Evolutionary conservation across 2,888 invertebrate genomes (phyloP).

Genomic region (Drosophila stalkeri): DNA sequence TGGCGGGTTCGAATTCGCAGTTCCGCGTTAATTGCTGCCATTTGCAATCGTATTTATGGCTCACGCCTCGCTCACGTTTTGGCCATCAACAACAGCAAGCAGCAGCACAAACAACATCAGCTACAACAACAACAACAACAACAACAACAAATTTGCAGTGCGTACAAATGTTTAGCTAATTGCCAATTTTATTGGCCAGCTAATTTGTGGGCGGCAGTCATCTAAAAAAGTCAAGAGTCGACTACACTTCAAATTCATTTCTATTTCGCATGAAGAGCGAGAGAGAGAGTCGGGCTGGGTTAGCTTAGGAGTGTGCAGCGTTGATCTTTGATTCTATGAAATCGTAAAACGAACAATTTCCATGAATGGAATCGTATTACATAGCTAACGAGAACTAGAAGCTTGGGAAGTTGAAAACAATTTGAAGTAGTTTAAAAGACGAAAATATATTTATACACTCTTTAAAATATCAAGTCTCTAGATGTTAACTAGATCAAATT

Average conservation of each 20-base stretch:
- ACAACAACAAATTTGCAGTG: conserved; percentile 53
- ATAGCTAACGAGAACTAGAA: background rate
- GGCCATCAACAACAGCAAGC: conserved; percentile 63
- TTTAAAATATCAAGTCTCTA: too few species aligned
- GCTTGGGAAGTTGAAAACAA: too few species aligned
- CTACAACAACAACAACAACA: conserved; percentile 30
- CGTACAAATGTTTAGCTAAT: conserved; percentile 78
- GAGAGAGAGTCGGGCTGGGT: too few species aligned
- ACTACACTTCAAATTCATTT: conserved; percentile 1
- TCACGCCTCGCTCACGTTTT: conserved; percentile 78
- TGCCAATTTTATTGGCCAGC: conserved; percentile 71
- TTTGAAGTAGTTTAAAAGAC: too few species aligned
- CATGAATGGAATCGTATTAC: conserved; percentile 63
- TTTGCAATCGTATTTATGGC: conserved; percentile 78
- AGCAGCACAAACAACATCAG: background rate
- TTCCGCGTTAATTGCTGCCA: conserved; percentile 72
- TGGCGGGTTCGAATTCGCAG: conserved; percentile 39
- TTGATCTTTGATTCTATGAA: conserved; percentile 49
- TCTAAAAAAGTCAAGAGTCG: conserved; percentile 52
- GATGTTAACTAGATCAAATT: too few species aligned
- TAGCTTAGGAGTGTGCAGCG: background rate
- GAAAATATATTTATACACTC: too few species aligned
- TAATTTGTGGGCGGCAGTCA: conserved; percentile 72
- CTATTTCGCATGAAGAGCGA: too few species aligned
- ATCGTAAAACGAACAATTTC: conserved; percentile 34